phyloP scores from a whole-genome alignment of 1,140 invertebrate genomes.

The Eriocheir sinensis region DNA sequence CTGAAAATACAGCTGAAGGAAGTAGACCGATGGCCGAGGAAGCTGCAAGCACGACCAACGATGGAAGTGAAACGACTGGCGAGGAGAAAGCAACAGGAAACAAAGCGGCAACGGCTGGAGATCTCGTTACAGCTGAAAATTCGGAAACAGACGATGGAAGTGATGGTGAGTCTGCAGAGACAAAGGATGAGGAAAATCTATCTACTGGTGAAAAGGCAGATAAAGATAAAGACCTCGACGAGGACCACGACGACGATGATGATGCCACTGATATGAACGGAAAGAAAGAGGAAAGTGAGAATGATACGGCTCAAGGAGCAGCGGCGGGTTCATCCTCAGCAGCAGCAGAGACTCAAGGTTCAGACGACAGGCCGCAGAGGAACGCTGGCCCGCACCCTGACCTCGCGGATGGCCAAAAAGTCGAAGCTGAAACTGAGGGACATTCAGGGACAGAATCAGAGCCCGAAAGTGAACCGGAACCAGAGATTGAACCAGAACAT shows the following conservation, averaged over 20 bases:
- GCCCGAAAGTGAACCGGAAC: background rate
- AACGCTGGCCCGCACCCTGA: background rate
- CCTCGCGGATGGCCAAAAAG: background rate
- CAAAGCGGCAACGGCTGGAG: background rate
- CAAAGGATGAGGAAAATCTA: too few relatives aligned
- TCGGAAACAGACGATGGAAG: too few relatives aligned
- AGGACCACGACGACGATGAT: background rate
- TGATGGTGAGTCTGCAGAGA: too few relatives aligned
- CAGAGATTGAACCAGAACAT: too few relatives aligned
- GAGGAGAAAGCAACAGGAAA: too few relatives aligned
- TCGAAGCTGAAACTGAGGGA: background rate
- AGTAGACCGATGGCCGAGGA: background rate
- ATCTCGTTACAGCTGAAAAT: too few relatives aligned
- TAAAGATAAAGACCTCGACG: background rate
- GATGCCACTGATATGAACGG: background rate
- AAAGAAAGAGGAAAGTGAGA: background rate
- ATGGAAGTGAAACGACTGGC: background rate
- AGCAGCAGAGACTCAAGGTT: background rate
- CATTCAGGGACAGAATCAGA: background rate
- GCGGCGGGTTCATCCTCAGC: background rate
- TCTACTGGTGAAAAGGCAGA: background rate
- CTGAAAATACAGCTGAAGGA: background rate
- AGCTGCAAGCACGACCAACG: background rate
- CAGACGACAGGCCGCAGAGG: background rate
- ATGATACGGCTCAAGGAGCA: background rate